phyloP scores from a whole-genome alignment of 2,113 vertebrate species.

The Ondatra zibethicus region DNA sequence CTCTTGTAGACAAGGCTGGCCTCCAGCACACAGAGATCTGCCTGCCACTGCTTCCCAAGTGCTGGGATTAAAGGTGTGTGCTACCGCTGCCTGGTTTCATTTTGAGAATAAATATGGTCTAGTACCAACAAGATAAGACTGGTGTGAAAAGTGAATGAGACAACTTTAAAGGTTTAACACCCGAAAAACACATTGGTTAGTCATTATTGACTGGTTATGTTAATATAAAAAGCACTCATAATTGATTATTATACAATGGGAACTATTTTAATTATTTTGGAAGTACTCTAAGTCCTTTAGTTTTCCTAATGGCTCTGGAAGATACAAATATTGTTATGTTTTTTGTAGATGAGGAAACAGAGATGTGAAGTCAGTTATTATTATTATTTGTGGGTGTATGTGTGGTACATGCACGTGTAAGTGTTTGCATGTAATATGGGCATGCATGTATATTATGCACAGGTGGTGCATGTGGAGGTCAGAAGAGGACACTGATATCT shows the following conservation, averaged over 20 bases:
- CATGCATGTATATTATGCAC: neutral
- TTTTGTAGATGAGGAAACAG: neutral
- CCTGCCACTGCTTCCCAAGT: too few species aligned
- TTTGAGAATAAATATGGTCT: neutral
- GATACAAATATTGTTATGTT: neutral
- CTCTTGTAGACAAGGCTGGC: too few species aligned
- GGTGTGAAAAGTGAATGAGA: neutral
- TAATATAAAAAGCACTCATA: neutral
- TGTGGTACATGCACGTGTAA: neutral
- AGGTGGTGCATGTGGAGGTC: neutral
- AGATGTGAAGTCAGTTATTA: slow-evolving; percentile 16
- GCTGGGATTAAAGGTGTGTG: too few species aligned
- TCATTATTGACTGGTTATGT: slow-evolving; percentile 1
- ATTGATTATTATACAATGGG: neutral
- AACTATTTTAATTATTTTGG: neutral
- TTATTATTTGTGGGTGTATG: neutral
- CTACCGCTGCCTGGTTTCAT: neutral
- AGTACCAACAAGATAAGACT: neutral
- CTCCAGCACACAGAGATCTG: too few species aligned
- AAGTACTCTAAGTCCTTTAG: neutral
- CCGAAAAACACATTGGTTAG: neutral
- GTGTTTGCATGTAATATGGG: neutral
- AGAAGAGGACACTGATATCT: neutral
- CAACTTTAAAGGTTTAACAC: neutral
- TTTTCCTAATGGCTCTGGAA: neutral